These are phyloP conservation scores for Merluccius polli DNA, from an alignment of 2,797 vertebrate species.

Conservation along the genomic window DNA sequence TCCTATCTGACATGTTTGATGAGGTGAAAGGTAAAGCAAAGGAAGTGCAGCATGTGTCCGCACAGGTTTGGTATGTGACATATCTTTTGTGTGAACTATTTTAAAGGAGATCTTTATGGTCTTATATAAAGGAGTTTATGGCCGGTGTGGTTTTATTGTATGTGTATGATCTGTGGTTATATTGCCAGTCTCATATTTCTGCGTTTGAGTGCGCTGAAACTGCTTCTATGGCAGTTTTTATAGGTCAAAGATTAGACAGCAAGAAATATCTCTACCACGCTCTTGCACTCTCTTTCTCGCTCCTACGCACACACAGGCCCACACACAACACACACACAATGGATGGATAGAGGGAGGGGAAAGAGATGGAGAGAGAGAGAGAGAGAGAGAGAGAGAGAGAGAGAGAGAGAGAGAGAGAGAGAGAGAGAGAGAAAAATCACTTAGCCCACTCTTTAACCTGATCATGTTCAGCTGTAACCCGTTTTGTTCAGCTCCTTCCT, in stretches of 20 bases:
- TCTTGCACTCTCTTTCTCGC: background rate
- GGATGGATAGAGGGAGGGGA: background rate
- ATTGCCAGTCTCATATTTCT: background rate
- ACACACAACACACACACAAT: background rate
- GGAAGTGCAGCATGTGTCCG: background rate
- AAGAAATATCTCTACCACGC: background rate
- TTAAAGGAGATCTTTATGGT: background rate
- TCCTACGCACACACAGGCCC: background rate
- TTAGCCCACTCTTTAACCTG: constrained; percentile 2
- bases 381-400: background rate
- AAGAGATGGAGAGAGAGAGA: background rate
- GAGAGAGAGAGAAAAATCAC: background rate
- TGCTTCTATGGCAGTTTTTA: background rate
- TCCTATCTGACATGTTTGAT: background rate
- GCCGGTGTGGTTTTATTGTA: background rate
- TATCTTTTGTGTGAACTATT: background rate
- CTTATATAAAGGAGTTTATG: background rate
- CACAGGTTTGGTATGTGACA: background rate
- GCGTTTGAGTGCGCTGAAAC: background rate
- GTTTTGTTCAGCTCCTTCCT: background rate
- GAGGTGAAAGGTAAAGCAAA: background rate
- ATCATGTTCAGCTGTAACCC: background rate
- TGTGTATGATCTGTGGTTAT: background rate
- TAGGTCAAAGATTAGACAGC: constrained; percentile 1
- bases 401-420: background rate